Percentiles rank a stretch among this genome's conserved stretches.
Evolutionary conservation across 2,113 vertebrate genomes (phyloP).

Genomic region (Cyprinodon variegatus): DNA sequence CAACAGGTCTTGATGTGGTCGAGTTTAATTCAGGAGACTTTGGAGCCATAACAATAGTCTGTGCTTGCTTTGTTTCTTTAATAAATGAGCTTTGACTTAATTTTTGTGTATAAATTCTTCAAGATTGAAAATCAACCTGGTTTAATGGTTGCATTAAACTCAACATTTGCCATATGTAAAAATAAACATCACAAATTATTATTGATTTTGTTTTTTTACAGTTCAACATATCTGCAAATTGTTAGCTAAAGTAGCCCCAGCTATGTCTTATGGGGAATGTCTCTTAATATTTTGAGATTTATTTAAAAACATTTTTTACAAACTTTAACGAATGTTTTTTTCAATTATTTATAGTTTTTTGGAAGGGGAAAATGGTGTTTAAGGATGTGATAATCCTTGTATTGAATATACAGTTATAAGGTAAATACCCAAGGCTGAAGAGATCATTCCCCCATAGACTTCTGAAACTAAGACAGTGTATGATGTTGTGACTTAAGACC

Average conservation of each 20-base stretch:
- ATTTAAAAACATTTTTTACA: too few species aligned
- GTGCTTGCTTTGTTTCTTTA: slow-evolving; percentile 91
- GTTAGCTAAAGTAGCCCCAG: not conserved
- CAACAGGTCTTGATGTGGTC: slow-evolving; percentile 85
- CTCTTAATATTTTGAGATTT: not conserved
- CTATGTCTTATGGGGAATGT: not conserved
- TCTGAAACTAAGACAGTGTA: not conserved
- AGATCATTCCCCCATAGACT: not conserved
- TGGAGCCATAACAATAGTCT: slow-evolving; percentile 86
- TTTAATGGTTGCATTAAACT: not conserved
- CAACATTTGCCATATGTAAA: not conserved
- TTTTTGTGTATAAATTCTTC: slow-evolving; percentile 61
- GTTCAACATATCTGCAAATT: not conserved
- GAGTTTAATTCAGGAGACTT: slow-evolving; percentile 93
- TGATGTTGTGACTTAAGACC: not conserved
- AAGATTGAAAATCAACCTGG: not conserved
- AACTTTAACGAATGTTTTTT: too few species aligned
- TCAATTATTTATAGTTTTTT: too few species aligned
- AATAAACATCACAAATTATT: not conserved
- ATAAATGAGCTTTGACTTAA: slow-evolving; percentile 91
- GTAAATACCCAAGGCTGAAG: not conserved
- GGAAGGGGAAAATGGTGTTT: too few species aligned
- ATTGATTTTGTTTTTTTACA: not conserved
- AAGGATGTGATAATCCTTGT: not conserved
- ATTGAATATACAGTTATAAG: not conserved